Conservation (phyloP, 2,888 invertebrate species). For the Lasioglossum figueresi region DNA sequence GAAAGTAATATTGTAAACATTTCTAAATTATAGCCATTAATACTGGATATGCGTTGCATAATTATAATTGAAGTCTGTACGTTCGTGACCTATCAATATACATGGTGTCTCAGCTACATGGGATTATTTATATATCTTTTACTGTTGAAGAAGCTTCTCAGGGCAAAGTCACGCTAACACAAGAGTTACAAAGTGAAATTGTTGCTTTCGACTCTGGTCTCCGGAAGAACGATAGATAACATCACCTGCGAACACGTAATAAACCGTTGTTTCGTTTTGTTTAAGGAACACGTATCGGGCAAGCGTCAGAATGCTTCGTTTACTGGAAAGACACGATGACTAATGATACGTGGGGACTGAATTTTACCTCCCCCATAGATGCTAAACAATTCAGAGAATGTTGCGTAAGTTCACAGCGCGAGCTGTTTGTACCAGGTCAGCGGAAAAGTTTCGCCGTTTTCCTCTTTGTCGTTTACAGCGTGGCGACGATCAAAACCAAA, state of each 20-base stretch:
- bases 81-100: not conserved
- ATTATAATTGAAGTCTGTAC: not conserved
- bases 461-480: not conserved
- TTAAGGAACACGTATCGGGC: slow-evolving; percentile 96
- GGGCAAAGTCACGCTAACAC: too few relatives aligned
- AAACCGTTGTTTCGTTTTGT: slow-evolving; percentile 20
- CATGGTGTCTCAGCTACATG: not conserved
- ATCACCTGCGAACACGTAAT: not conserved
- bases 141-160: not conserved
- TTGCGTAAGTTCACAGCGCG: slow-evolving; percentile 92
- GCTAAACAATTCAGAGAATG: slow-evolving; percentile 98
- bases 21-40: not conserved
- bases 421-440: slow-evolving; percentile 3
- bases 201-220: not conserved
- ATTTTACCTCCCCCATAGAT: slow-evolving; percentile 98
- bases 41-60: not conserved
- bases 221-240: not conserved
- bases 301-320: slow-evolving; percentile 99
- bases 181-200: not conserved
- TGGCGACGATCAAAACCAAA: not conserved
- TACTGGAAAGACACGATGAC: slow-evolving; percentile 99
- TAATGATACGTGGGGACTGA: slow-evolving; percentile 98
- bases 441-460: slow-evolving; percentile 2
- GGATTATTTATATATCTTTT: not conserved
- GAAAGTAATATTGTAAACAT: not conserved